A percentile compares a stretch with the other conserved stretches of the same genome.
Evolutionary conservation across 2,797 vertebrate species (phyloP).

Genomic region (Nothura maculosa): DNA sequence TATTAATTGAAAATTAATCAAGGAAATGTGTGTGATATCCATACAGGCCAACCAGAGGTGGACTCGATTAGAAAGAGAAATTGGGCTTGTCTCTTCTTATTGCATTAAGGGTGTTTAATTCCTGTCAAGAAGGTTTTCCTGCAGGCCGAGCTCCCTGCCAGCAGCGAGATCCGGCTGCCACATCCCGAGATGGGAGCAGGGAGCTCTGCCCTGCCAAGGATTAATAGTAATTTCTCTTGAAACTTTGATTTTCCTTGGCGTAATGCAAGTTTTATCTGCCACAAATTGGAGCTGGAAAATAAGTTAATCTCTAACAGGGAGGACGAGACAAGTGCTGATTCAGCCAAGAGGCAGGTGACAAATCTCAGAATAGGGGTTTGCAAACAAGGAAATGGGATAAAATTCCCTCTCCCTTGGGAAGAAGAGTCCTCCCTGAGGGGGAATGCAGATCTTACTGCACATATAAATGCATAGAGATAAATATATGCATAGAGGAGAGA

Average conservation of each 20-base stretch:
- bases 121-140: conserved; percentile 35
- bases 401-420: background rate
- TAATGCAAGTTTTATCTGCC: conserved; percentile 57
- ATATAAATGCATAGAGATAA: too few species aligned
- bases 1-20: conserved; percentile 79
- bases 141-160: conserved; percentile 54
- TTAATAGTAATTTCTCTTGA: conserved; percentile 75
- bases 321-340: conserved; percentile 1
- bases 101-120: background rate
- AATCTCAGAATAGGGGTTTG: background rate
- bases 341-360: background rate
- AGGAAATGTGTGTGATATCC: conserved; percentile 11
- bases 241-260: background rate
- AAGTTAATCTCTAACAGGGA: conserved; percentile 15
- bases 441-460: background rate
- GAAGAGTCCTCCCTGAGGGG: background rate
- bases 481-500: background rate
- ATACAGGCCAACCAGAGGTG: conserved; percentile 69
- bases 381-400: background rate
- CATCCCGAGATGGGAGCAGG: background rate
- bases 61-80: conserved; percentile 71
- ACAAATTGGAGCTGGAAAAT: conserved; percentile 64
- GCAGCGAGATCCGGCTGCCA: too few species aligned
- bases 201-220: conserved; percentile 36
- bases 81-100: conserved; percentile 28